Base-by-base conservation (phyloP, 2,797 vertebrate genomes). In the Bradypodion ventrale region DNA sequence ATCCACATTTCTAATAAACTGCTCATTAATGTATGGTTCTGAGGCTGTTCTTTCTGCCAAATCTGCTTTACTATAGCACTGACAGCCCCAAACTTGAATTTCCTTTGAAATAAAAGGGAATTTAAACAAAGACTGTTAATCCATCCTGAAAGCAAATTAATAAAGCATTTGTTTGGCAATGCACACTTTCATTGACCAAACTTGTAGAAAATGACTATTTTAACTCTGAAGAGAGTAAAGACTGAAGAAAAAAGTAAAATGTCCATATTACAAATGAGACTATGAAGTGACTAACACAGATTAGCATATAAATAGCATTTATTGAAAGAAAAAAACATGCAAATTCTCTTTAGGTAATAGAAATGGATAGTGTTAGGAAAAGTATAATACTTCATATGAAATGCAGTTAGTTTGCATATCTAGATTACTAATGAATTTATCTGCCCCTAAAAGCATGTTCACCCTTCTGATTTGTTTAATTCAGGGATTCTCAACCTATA, bases 141-240 rank as follows among this genome's bases (percentile, higher is more conserved):
- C 88, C 91, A 52, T 86, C 78, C 87, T 87, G 87, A 93, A 94
- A 81, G 83, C 76, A 94, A 93, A 94, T 92, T 89, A 92, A 93
- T 84, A 92, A 90, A 89, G 52, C 35, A 63, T 56, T 80, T 75
- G 65, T 60, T 86, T 9, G 13, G 44, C 87, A 92, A 83, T 16
- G 80, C 52, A 82, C 78, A 77, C 49, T 89, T 88, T 83, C 37
- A 78, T 69, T 89, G 87, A 78, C 32, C 63, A 87, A 2, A n/a
- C 73, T 59, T 79, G 19, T 8, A 84, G 62, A 59, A 90, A 72
- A 80, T 49, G 46, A 80, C 29, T 15, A 75, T 19, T 74, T 60
- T 27, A 76, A 81, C 65, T 89, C 70, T 29, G 23, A n/a, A 86
- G 85, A 85, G 84, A 85, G 81, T 46, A 82, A 63, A 59, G 66